Percentiles rank a stretch among this genome's conserved stretches.
phyloP scores from a whole-genome alignment of 2,113 vertebrate genomes.

The Microcebus murinus region DNA sequence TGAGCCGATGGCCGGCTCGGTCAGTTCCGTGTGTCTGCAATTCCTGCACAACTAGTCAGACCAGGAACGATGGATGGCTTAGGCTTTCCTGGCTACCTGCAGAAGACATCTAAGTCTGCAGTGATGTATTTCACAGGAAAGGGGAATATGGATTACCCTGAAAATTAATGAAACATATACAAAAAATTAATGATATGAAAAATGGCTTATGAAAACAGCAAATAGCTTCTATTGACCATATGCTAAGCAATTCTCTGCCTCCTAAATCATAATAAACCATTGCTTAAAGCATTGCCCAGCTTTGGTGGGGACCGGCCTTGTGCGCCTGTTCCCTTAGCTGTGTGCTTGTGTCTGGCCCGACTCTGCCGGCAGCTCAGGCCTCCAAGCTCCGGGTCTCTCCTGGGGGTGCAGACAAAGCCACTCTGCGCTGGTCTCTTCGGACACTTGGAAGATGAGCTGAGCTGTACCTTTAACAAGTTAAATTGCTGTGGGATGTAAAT shows the following conservation, averaged over 20 bases:
- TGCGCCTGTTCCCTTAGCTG: fast-evolving
- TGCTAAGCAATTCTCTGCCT: slow-evolving; percentile 33
- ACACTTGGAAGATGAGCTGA: not conserved
- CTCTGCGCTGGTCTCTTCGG: fast-evolving
- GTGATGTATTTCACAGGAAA: slow-evolving; percentile 40
- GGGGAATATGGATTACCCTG: slow-evolving; percentile 35
- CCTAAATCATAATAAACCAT: slow-evolving; percentile 58
- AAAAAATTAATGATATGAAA: slow-evolving; percentile 72
- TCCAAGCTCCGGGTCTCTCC: not conserved
- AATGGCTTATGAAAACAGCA: slow-evolving; percentile 68
- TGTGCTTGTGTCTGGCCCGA: fast-evolving
- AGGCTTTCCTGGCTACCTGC: not conserved
- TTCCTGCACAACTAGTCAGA: not conserved
- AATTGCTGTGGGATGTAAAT: not conserved
- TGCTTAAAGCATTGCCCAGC: not conserved
- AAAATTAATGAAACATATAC: slow-evolving; percentile 73
- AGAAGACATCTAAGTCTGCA: not conserved
- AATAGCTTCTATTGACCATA: slow-evolving; percentile 70
- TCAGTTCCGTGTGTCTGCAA: not conserved
- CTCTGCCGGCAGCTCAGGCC: fast-evolving
- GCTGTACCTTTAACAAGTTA: not conserved
- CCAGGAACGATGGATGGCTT: fast-evolving
- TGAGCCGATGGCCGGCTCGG: not conserved
- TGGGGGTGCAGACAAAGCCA: fast-evolving
- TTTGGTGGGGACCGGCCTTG: fast-evolving